Evolutionary conservation across 1,140 invertebrate genomes (phyloP), one percentile per base, ranked within the genome.

Genomic region (Diprion similis): DNA sequence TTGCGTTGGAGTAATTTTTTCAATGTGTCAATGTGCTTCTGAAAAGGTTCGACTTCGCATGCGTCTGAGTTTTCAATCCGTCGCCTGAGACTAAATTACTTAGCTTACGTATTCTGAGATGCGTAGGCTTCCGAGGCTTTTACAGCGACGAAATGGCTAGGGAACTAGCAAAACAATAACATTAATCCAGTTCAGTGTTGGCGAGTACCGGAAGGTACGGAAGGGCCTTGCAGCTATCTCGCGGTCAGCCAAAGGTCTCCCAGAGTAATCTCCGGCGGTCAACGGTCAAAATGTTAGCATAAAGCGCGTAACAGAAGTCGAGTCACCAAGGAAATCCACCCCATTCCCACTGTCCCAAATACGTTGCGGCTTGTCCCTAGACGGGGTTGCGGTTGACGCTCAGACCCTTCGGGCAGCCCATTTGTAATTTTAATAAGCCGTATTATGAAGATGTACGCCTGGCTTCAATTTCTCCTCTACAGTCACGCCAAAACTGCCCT

Each of bases 351-450:
- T 46, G 69, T 70, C 69, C 46, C 46, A 11, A 19, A 8, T 37
- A 15, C 71, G 81, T 81, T 79, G 82, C 73, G 83, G 80, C 82
- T 78, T 81, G 78, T 85, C 81, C 80, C 82, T 79, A 79, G 81
- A 80, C 80, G 78, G 81, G 81, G 82, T 9, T 86, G 86, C 76
- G 86, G 86, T 87, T 77, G 73, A 68, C 74, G 59, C 10, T 73
- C 70, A 66, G 76, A 78, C 80, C 78, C 76, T 78, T 69, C 74
- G 15, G 37, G 67, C 65, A 59, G 45, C 67, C 45, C 75, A 72
- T 72, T 75, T 88, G 83, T 86, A 87, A 88, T 87, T 88, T 87
- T 88, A 88, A 88, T 88, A 87, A 88, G 83, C 85, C 81, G 74
- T 84, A 84, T 87, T 84, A 87, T 18, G 15, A 68, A 19, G 67